A percentile compares a stretch with the other conserved stretches of the same genome.
Evolutionary conservation across 1,140 invertebrate genomes (phyloP).

Genomic region (Drosophila ohnishii): DNA sequence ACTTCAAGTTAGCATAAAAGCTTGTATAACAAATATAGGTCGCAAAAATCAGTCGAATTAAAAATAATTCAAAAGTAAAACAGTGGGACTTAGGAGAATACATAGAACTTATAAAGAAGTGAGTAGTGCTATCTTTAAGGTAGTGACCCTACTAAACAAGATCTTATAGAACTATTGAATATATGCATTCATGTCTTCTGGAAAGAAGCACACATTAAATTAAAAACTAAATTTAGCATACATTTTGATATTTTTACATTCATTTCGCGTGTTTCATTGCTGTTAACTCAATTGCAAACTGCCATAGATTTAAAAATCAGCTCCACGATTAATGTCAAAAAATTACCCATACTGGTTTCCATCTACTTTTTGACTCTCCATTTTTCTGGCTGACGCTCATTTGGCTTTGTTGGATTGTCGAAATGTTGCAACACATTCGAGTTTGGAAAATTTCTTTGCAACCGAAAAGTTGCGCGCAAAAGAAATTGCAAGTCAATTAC

Average conservation of each 20-base stretch:
- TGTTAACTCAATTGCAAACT: conserved; percentile 13
- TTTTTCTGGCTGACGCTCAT: conserved; percentile 23
- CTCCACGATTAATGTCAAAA: conserved; percentile 52
- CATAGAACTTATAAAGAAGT: too few relatives aligned
- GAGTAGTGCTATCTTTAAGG: background rate
- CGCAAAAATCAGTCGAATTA: background rate
- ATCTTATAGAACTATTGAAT: background rate
- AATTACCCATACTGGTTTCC: conserved; percentile 36
- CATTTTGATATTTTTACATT: background rate
- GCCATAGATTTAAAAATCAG: conserved; percentile 36
- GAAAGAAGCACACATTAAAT: too few relatives aligned
- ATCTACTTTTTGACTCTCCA: conserved; percentile 13
- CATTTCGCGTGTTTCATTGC: background rate
- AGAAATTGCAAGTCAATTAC: conserved; percentile 81
- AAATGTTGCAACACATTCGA: conserved; percentile 65
- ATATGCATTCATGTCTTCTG: background rate
- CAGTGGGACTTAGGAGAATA: background rate
- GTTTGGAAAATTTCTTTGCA: conserved; percentile 72
- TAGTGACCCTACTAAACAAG: background rate
- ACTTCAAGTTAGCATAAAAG: background rate
- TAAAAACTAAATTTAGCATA: background rate
- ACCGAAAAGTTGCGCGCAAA: conserved; percentile 70
- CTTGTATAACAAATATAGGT: background rate
- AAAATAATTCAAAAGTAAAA: background rate
- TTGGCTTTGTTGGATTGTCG: conserved; percentile 50